A percentile compares a stretch with the other conserved stretches of the same genome.
These are phyloP conservation scores for Mesaphorura yosii DNA, from an alignment of 1,140 invertebrate genomes.

Conservation along the genomic window DNA sequence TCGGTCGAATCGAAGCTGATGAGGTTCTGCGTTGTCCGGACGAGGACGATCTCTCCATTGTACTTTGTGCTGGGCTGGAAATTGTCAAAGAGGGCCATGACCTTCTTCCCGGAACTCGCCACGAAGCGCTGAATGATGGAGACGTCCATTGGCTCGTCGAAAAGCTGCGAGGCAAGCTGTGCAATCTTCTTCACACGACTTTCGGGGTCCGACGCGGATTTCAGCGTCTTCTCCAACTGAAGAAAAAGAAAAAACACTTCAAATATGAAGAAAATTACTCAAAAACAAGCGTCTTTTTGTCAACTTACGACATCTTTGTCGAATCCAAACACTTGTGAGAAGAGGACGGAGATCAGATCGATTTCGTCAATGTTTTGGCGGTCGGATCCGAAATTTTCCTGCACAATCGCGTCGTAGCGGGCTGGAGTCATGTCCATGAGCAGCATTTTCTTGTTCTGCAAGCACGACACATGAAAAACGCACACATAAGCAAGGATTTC, in stretches of 20 bases:
- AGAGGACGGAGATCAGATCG: background rate
- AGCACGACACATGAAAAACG: background rate
- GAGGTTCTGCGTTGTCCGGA: slow-evolving; percentile 4
- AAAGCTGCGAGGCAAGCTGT: background rate
- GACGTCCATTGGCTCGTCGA: background rate
- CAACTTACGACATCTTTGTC: background rate
- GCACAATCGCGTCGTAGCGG: background rate
- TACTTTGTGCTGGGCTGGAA: background rate
- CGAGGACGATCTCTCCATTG: background rate
- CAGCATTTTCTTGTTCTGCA: background rate
- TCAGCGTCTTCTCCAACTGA: too few relatives aligned
- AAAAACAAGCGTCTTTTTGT: background rate
- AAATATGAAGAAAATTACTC: background rate
- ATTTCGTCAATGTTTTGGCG: background rate
- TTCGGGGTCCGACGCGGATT: too few relatives aligned
- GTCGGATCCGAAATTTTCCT: background rate
- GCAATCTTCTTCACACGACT: background rate
- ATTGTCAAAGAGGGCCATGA: background rate
- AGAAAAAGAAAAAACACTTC: background rate
- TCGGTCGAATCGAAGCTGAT: background rate
- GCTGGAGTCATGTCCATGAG: slow-evolving; percentile 2
- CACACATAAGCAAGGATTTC: too few relatives aligned
- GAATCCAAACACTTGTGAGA: background rate
- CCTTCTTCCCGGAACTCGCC: too few relatives aligned
- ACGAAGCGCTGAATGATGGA: background rate